Evolutionary conservation across 1,140 invertebrate genomes (phyloP), one percentile per base, ranked within the genome.

Genomic region (Pteromalus puparum): DNA sequence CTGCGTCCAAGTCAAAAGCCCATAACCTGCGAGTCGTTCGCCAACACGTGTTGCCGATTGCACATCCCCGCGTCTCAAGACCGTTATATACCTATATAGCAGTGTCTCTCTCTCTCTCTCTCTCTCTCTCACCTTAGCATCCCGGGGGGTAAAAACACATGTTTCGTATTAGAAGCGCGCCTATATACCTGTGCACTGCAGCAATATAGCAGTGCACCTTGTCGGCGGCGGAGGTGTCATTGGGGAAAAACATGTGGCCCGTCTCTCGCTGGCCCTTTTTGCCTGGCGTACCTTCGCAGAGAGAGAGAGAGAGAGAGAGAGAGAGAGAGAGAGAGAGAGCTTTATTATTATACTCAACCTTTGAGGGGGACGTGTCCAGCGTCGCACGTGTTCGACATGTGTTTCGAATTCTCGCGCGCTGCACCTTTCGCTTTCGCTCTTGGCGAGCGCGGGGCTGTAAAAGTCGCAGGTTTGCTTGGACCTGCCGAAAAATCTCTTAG

Each of bases 111-210:
- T 4, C 30, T 34, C n/a, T n/a, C n/a, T n/a, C n/a, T n/a, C n/a
- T n/a, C n/a, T 34, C 30, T 34, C 30, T 5, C 6, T 77, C 75
- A 53, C 21, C 38, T 26, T 12, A n/a, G 18, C 18, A 21, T 15
- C 30, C 46, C 48, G 68, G 12, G 28, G 38, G 73, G 53, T n/a
- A 28, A 46, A 61, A 72, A n/a, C 85, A 86, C 70, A 76, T 86
- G 85, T 86, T 86, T 86, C 78, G 85, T 70, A 86, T 86, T 86
- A 86, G 82, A 78, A 77, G 65, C n/a, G 76, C 79, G 72, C 75
- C 73, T 84, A 2, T 30, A 70, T 70, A 86, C 85, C 85, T 86
- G 85, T 81, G 26, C 7, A 18, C 65, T 0, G 3, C n/a, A n/a
- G n/a, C n/a, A n/a, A n/a, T n/a, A n/a, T n/a, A n/a, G n/a, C n/a